These are phyloP conservation scores for Oncorhynchus masou DNA, from an alignment of 2,113 vertebrate genomes.

Conservation along the genomic window DNA sequence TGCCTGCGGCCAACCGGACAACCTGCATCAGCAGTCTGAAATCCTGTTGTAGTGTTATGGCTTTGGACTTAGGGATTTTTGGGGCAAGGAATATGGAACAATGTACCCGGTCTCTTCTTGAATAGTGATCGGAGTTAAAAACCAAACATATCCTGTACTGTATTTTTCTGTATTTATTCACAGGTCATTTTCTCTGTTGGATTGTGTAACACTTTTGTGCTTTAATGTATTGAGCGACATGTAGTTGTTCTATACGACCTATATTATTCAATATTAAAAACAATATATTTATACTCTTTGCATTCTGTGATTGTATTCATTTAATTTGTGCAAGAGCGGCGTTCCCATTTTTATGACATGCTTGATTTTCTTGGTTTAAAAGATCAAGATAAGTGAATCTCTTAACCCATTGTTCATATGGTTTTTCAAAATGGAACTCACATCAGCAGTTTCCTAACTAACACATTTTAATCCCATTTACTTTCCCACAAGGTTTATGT, in stretches of 20 bases:
- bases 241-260: not conserved
- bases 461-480: too few species aligned
- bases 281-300: not conserved
- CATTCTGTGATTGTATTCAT: not conserved
- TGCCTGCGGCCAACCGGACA: too few species aligned
- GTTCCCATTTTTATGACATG: not conserved
- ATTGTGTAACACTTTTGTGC: constrained; percentile 25
- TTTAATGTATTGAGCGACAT: constrained; percentile 17
- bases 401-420: too few species aligned
- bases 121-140: not conserved
- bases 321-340: not conserved
- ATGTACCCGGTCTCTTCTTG: not conserved
- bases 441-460: too few species aligned
- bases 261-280: constrained; percentile 33
- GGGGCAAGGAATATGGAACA: constrained; percentile 9
- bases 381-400: not conserved
- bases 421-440: too few species aligned
- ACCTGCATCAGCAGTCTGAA: not conserved
- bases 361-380: not conserved
- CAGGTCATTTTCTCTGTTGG: not conserved
- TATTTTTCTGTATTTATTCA: constrained; percentile 31
- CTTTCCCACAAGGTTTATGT: too few species aligned
- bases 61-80: constrained; percentile 6
- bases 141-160: not conserved
- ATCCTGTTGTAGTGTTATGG: constrained; percentile 4